These are phyloP conservation scores for Cryptus armator DNA, from an alignment of 2,888 invertebrate genomes.

Conservation along the genomic window DNA sequence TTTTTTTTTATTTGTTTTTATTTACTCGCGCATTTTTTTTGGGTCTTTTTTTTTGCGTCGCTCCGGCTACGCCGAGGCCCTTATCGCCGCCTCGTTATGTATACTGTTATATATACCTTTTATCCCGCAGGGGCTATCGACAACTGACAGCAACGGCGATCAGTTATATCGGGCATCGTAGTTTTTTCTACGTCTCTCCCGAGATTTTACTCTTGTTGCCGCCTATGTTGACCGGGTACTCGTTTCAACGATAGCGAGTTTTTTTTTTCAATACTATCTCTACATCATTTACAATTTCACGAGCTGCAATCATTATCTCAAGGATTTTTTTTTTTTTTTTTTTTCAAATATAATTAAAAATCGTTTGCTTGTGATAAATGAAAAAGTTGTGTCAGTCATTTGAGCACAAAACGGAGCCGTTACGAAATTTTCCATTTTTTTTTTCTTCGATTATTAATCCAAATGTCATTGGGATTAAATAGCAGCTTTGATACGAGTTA, in stretches of 20 bases:
- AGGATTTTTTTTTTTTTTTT: too few relatives aligned
- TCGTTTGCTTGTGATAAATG: too few relatives aligned
- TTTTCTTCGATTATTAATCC: too few relatives aligned
- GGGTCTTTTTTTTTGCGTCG: conserved; percentile 16
- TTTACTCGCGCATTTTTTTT: conserved; percentile 24
- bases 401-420: too few relatives aligned
- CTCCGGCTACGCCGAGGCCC: conserved; percentile 33
- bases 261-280: neutral
- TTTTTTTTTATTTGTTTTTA: conserved; percentile 17
- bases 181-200: conserved; percentile 40
- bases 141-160: conserved; percentile 53
- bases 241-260: neutral
- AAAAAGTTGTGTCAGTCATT: too few relatives aligned
- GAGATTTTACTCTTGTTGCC: neutral
- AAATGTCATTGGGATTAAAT: too few relatives aligned
- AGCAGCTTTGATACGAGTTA: neutral
- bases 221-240: neutral
- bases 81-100: conserved; percentile 62
- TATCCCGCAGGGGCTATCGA: conserved; percentile 59
- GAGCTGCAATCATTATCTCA: too few relatives aligned
- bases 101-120: conserved; percentile 43
- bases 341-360: too few relatives aligned
- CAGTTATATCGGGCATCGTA: conserved; percentile 46
- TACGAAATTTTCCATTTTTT: too few relatives aligned
- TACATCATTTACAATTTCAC: too few relatives aligned